Conservation (phyloP, 2,888 invertebrate species). For the Torymus aiolomorphi region DNA sequence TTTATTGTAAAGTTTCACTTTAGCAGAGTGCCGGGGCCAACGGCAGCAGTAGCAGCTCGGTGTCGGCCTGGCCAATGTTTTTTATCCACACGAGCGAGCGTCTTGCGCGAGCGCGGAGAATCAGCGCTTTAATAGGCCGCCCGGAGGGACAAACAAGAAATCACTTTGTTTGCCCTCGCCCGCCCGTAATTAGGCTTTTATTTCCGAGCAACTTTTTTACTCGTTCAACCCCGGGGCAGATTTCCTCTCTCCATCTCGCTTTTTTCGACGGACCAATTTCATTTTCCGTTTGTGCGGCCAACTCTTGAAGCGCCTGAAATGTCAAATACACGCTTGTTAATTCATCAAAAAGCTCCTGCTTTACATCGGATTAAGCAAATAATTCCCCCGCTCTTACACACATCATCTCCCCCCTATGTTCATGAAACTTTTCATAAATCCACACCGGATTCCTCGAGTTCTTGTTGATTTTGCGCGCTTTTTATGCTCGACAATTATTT, state of each 20-base stretch:
- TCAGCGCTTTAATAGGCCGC: slow-evolving; percentile 33
- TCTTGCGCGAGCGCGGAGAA: slow-evolving; percentile 13
- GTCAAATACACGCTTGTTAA: no score
- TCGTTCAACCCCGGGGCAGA: neutral
- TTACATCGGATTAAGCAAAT: no score
- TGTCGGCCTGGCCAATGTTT: neutral
- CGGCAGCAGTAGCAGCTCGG: no score
- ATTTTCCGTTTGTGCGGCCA: neutral
- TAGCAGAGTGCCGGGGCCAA: slow-evolving; percentile 17
- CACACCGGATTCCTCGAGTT: no score
- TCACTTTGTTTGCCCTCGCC: slow-evolving; percentile 36
- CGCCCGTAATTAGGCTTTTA: slow-evolving; percentile 42
- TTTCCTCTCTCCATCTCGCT: neutral
- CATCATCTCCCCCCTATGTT: no score
- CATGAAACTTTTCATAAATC: no score
- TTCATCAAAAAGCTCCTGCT: no score
- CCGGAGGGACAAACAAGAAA: slow-evolving; percentile 37
- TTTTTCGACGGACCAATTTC: slow-evolving; percentile 15
- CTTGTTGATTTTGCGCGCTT: no score
- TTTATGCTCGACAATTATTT: no score
- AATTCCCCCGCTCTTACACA: no score
- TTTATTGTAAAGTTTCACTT: slow-evolving; percentile 52
- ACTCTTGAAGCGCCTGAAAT: no score
- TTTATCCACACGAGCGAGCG: neutral
- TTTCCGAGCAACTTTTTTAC: slow-evolving; percentile 8